Evolutionary conservation across 2,113 vertebrate genomes (phyloP), one percentile per base, ranked within the genome.

Genomic region (Aleadryas rufinucha): DNA sequence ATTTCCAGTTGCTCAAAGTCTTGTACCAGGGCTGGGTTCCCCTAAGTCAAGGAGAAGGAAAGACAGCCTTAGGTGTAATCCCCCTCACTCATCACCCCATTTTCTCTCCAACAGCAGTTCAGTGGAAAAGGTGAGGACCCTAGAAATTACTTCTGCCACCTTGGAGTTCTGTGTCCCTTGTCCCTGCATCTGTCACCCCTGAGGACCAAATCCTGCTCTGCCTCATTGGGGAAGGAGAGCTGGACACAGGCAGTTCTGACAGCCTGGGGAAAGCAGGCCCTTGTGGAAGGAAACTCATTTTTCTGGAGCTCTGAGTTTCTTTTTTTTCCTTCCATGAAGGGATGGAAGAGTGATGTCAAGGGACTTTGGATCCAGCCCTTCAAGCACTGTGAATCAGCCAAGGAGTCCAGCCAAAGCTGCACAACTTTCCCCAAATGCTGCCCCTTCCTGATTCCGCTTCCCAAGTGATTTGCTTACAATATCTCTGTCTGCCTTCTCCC

Each of bases 1-100:
- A 37, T 16, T 69, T 77, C n/a, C 37, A 42, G 9, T 50, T 80
- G 18, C 23, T 72, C n/a, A 37, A 84, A 35, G 8, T 1, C 13
- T 68, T 68, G 16, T 42, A 11, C 8, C 1, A 2, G 10, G 8
- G 7, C 5, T 39, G 18, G 9, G 7, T 21, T 56, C 5, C 59
- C n/a, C 65, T 57, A 42, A n/a, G 3, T 1, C 17, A 60, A 59
- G 44, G 28, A 66, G n/a, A 75, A 59, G 10, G 41, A 64, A 66
- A 37, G 28, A 37, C 7, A 5, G 3, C 6, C 10, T 45, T 7
- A 4, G 2, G 8, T 42, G 2, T 11, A 47, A 65, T 33, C 21
- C 2, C 6, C 8, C 6, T 47, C 10, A 2, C 26, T 1, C 7
- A 6, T 39, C 6, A 2, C 13, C 7, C 13, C 13, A 1, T 71